Conservation (phyloP, 2,113 vertebrate genomes). For the Sorex fumeus region DNA sequence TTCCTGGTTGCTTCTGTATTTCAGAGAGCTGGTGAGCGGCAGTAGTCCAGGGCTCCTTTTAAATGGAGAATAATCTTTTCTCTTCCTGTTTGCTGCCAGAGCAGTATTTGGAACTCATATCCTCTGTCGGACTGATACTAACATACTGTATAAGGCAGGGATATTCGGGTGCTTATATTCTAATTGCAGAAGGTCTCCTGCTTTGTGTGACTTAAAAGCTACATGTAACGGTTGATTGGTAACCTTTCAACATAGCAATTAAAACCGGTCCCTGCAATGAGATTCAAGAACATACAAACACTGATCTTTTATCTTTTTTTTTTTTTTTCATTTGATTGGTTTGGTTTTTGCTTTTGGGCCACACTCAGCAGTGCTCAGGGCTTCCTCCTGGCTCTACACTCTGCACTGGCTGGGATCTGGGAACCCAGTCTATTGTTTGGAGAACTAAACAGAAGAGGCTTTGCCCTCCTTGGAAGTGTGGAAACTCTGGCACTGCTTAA, state of each 20-base stretch:
- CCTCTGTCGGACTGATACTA: not conserved
- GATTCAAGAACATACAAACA: not conserved
- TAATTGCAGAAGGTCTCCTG: not conserved
- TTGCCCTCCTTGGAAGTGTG: not conserved
- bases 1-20: slow-evolving; percentile 21
- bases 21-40: not conserved
- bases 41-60: not conserved
- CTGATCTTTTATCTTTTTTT: too few relatives aligned
- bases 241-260: not conserved
- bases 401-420: too few relatives aligned
- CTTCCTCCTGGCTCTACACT: too few relatives aligned
- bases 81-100: not conserved
- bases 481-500: not conserved
- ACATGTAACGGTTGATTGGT: not conserved
- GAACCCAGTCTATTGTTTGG: not conserved
- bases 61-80: not conserved
- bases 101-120: not conserved
- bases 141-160: not conserved
- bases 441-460: not conserved
- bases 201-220: not conserved
- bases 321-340: too few relatives aligned
- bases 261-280: not conserved
- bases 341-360: too few relatives aligned
- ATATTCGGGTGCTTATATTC: not conserved
- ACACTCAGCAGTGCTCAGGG: too few relatives aligned